Evolutionary conservation across 2,888 invertebrate species (phyloP), one percentile per base, ranked within the genome.

Genomic region (Eumacrocentrus americanus): DNA sequence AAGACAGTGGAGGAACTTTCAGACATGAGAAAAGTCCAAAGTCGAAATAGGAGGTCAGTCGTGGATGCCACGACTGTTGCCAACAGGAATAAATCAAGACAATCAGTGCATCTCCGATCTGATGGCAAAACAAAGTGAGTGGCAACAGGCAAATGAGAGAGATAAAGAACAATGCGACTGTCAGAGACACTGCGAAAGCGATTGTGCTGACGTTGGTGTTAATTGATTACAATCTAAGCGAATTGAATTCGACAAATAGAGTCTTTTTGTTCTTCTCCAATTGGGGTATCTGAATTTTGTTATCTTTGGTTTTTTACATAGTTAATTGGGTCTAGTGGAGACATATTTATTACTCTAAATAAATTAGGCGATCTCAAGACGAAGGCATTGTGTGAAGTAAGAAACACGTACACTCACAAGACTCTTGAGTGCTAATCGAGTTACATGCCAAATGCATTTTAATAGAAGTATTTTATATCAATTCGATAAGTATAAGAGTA

Each of bases 371-470:
- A 42, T 18, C 18, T 6, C 3, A 14, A 3, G 40, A 42, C 7
- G 42, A 42, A 3, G 42, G 20, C 42, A 42, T 47, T 11, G 6
- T 47, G n/a, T 47, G 11, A 29, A 47, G 12, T 47, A 6, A 47
- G 7, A 11, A 37, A 37, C 1, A 18, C 18, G 3, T 20, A 42
- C 23, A 12, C 11, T 22, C 4, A 12, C 23, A 12, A 7, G 25
- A 46, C 46, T 11, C 22, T 46, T 23, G 25, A 46, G 22, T 46
- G 46, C 23, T 46, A 42, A 42, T n/a, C 20, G 46, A 12, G 23
- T 46, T 20, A 74, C 73, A 76, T 72, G 76, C 74, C 76, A 75
- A 77, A 74, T 76, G 74, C 74, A 75, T 75, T 59, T 76, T 76
- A 71, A 70, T 61, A 74, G 67, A 60, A 62, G 70, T 72, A 75